Evolutionary conservation across 2,888 invertebrate species (phyloP).

Genomic region (Pinctada fucata): DNA sequence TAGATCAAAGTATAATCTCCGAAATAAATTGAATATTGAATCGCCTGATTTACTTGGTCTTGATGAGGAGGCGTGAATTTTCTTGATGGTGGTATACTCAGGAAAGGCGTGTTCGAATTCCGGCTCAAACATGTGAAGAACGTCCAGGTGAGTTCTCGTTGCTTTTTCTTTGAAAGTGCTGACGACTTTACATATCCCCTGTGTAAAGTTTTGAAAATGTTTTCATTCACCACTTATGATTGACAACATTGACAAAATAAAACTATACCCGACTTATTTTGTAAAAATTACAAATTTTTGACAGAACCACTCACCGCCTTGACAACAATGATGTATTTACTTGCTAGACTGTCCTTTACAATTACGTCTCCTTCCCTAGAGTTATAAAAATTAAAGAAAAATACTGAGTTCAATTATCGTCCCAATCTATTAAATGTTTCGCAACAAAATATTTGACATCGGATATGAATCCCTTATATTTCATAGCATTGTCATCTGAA

Average conservation of each 20-base stretch:
- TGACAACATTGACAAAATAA: not conserved
- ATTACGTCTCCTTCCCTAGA: constrained; percentile 60
- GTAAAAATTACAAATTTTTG: not conserved
- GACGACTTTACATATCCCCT: constrained; percentile 55
- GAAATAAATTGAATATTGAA: too few species aligned
- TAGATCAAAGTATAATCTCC: too few species aligned
- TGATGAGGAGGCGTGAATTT: constrained; percentile 42
- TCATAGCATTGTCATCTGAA: too few species aligned
- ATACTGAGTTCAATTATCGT: too few species aligned
- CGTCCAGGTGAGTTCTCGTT: constrained; percentile 5
- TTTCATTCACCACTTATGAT: constrained; percentile 2
- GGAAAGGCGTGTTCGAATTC: constrained; percentile 59
- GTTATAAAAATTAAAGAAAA: constrained; percentile 12
- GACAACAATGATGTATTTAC: constrained; percentile 60
- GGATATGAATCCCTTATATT: too few species aligned
- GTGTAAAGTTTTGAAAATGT: constrained; percentile 1
- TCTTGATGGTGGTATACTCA: constrained; percentile 56
- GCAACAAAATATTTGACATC: too few species aligned
- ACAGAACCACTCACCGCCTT: constrained; percentile 57
- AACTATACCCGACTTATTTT: too few species aligned
- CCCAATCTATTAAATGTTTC: too few species aligned
- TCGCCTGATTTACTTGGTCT: constrained; percentile 45
- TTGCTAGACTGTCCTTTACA: constrained; percentile 55
- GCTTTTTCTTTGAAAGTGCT: constrained; percentile 40
- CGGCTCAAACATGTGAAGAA: constrained; percentile 20